A percentile compares a stretch with the other conserved stretches of the same genome.
Conservation (phyloP, 2,113 vertebrate genomes). For the Dipodomys stephensi region DNA sequence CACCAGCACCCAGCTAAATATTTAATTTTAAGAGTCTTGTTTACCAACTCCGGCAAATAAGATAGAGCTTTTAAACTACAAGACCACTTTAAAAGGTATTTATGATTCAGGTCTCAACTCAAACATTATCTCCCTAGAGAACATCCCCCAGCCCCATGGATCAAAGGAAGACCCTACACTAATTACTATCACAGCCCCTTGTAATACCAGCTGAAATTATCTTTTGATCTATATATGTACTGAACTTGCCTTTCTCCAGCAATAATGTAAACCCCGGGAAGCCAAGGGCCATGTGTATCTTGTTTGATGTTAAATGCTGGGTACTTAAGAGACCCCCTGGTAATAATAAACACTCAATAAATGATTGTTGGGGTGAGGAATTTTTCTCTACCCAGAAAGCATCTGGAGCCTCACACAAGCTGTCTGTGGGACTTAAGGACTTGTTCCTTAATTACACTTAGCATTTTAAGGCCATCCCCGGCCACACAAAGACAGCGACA, state of each 20-base stretch:
- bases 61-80: neutral
- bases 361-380: neutral
- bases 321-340: neutral
- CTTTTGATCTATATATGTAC: neutral
- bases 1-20: neutral
- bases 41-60: neutral
- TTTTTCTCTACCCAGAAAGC: conserved; percentile 7
- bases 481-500: neutral
- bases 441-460: neutral
- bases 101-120: neutral
- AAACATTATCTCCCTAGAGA: neutral
- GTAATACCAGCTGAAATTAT: neutral
- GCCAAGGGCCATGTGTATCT: neutral
- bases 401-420: neutral
- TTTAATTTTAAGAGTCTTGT: neutral
- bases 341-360: neutral
- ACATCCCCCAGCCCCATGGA: no score
- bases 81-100: neutral
- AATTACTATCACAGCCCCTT: neutral
- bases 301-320: neutral
- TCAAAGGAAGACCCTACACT: neutral
- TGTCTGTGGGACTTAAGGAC: neutral
- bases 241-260: neutral
- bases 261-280: neutral
- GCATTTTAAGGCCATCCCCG: conserved; percentile 52